Conservation (phyloP, 2,797 vertebrate species). For the Dryobates pubescens region DNA sequence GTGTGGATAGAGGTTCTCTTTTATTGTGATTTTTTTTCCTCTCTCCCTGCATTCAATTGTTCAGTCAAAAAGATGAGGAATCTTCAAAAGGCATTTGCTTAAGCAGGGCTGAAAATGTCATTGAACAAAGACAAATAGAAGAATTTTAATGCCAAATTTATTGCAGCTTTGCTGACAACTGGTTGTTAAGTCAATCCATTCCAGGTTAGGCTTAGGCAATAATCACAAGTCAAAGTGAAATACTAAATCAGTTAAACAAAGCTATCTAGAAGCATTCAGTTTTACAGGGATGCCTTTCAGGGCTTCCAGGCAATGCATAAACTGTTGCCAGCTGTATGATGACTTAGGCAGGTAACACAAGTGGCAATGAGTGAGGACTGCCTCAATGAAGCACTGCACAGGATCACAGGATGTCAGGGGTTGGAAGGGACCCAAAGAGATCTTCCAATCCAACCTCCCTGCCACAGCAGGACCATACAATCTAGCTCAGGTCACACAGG, state of each 20-base stretch:
- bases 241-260: not conserved
- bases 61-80: not conserved
- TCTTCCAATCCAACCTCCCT: too few relatives aligned
- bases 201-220: not conserved
- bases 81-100: constrained; percentile 1
- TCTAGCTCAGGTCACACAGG: too few relatives aligned
- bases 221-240: not conserved
- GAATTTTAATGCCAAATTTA: constrained; percentile 17
- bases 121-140: not conserved
- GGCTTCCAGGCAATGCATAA: not conserved
- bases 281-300: not conserved
- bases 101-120: not conserved
- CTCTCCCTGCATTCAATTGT: not conserved
- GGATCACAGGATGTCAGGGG: too few relatives aligned
- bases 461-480: too few relatives aligned
- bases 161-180: not conserved
- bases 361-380: not conserved
- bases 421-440: too few relatives aligned
- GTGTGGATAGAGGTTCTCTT: not conserved
- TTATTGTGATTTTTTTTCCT: not conserved
- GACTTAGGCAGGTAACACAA: not conserved
- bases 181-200: not conserved
- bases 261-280: not conserved
- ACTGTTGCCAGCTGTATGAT: not conserved
- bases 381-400: not conserved